Evolutionary conservation across 2,888 invertebrate species (phyloP).

Genomic region (Drosophila buzzatii): DNA sequence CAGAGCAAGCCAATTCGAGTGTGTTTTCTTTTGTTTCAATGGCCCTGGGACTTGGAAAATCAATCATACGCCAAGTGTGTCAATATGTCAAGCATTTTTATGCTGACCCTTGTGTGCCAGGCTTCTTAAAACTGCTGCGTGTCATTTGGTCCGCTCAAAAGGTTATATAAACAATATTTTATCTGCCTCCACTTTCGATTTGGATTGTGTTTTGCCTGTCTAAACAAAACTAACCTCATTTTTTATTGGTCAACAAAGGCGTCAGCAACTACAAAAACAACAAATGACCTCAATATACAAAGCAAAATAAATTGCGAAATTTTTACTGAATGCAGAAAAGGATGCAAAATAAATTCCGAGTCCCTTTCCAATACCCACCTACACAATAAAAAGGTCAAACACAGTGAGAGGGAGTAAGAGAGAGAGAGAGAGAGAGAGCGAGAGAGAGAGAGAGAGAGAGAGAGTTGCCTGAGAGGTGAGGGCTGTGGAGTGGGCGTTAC

Average conservation of each 20-base stretch:
- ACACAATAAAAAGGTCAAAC: slow-evolving; percentile 50
- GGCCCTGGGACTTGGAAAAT: slow-evolving; percentile 42
- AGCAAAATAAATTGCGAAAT: slow-evolving; percentile 76
- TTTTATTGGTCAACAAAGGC: slow-evolving; percentile 62
- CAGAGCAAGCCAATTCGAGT: background rate
- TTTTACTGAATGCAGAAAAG: slow-evolving; percentile 67
- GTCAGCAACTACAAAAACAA: slow-evolving; percentile 27
- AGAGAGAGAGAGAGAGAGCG: too few species aligned
- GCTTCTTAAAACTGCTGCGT: slow-evolving; percentile 15
- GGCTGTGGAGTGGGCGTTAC: background rate
- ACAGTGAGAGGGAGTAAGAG: too few species aligned
- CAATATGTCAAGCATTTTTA: slow-evolving; percentile 73
- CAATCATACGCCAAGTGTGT: slow-evolving; percentile 75
- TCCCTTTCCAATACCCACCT: slow-evolving; percentile 58
- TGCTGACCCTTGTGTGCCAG: slow-evolving; percentile 53
- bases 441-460: too few species aligned
- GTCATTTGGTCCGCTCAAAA: slow-evolving; percentile 24
- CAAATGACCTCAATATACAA: slow-evolving; percentile 72
- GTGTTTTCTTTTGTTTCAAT: background rate
- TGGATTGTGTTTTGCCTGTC: slow-evolving; percentile 53
- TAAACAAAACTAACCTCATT: slow-evolving; percentile 76
- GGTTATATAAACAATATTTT: slow-evolving; percentile 49
- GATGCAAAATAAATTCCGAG: slow-evolving; percentile 74
- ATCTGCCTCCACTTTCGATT: slow-evolving; percentile 7
- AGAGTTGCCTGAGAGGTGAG: background rate